Base-by-base conservation (phyloP, 2,113 vertebrate genomes). In the Odobenus rosmarus region DNA sequence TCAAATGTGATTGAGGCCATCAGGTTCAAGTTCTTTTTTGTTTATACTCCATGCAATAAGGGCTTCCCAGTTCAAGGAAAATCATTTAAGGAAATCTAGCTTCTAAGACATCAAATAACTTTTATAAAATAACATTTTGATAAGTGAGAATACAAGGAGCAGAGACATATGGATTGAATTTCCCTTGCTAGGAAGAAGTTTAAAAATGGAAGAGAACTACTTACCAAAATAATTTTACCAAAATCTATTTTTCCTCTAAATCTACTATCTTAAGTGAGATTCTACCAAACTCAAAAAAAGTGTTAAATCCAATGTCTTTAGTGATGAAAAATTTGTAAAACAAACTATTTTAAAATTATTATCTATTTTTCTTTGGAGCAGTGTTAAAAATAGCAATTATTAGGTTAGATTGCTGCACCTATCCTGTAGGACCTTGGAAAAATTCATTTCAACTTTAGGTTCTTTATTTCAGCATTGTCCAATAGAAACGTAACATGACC, bases 21-120 rank as follows among this genome's bases (percentile, higher is more conserved):
- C 49, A 51, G 7, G 6, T 79, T 74, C 36, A 62, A 62, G 8
- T 57, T 61, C 36, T 79, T 93, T 89, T 82, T 59, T 83, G 85
- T 81, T 88, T 93, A 61, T 24, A 26, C 51, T 57, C 16, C 28
- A 62, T 24, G 51, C 24, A 84, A 19, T 18, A 77, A 62, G 19
- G 59, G 31, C 57, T 81, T 85, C 19, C 59, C 46, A 88, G 81
- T 86, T 88, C 59, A 96, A 92, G 84, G 74, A 71, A 49, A 76
- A 72, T 74, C 31, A 79, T 42, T 79, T 77, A 42, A 90, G 26
- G 85, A 55, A 33, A 53, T 79, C 28, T 1, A 71, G 59, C 46
- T 51, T 53, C 49, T 71, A 57, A 88, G 61, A 76, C 36, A 84
- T 57, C 71, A 90, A 90, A 84, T 88, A 88, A 67, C 26, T 80